Conservation (phyloP, 1,140 invertebrate species). For the Micrasema minimum region DNA sequence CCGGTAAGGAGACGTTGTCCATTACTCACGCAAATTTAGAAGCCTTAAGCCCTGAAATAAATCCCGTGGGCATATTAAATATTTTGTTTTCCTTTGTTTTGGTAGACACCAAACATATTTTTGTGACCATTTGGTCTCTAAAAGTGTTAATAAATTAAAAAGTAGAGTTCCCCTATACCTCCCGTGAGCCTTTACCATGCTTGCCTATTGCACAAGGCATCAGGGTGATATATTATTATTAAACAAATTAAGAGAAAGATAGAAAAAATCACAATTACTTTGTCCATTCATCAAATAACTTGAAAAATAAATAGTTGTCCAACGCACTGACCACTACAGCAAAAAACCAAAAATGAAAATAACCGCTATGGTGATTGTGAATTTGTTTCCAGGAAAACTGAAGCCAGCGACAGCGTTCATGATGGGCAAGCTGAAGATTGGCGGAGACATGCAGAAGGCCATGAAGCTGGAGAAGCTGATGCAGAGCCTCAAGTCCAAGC, state of each 20-base stretch:
- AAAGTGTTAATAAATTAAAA: neutral
- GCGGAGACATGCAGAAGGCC: constrained; percentile 92
- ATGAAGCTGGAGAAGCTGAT: constrained; percentile 97
- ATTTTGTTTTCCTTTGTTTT: too few relatives aligned
- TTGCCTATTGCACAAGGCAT: too few relatives aligned
- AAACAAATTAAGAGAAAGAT: neutral
- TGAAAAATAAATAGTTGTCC: constrained; percentile 8
- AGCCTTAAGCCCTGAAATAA: neutral
- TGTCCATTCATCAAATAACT: neutral
- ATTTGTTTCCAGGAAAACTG: constrained; percentile 81
- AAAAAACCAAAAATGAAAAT: too few relatives aligned
- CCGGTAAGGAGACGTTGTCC: too few relatives aligned
- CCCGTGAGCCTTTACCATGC: too few relatives aligned
- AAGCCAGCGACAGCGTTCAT: constrained; percentile 94
- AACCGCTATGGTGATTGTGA: too few relatives aligned
- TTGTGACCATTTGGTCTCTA: too few relatives aligned
- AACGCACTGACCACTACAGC: too few relatives aligned
- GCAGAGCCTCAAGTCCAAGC: constrained; percentile 82
- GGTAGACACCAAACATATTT: too few relatives aligned
- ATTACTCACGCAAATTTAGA: too few relatives aligned
- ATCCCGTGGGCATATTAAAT: neutral
- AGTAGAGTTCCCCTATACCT: neutral
- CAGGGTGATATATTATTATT: neutral
- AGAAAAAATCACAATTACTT: too few relatives aligned
- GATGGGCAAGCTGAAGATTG: constrained; percentile 95